Conservation (phyloP, 2,888 invertebrate genomes). For the Drosophila atroscutellata region DNA sequence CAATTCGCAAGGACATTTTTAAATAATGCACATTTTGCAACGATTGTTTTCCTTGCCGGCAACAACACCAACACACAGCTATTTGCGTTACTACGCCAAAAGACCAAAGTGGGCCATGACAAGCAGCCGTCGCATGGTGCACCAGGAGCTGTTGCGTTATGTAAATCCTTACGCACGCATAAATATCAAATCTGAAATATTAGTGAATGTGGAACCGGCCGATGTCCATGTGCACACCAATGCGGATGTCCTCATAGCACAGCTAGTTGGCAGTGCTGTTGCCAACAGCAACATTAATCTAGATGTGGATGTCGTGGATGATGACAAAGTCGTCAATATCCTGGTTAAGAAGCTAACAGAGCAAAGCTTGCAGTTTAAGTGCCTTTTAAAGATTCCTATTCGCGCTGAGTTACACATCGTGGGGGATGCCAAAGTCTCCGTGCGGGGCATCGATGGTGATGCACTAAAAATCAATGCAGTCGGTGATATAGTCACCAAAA, state of each 20-base stretch:
- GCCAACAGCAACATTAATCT: slow-evolving; percentile 68
- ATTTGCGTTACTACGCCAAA: slow-evolving; percentile 55
- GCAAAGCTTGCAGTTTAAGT: slow-evolving; percentile 52
- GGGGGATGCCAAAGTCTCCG: slow-evolving; percentile 59
- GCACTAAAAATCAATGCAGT: slow-evolving; percentile 65
- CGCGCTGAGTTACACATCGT: slow-evolving; percentile 77
- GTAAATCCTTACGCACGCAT: slow-evolving; percentile 72
- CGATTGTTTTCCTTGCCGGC: slow-evolving; percentile 42
- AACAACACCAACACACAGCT: slow-evolving; percentile 18
- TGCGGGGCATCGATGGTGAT: slow-evolving; percentile 77
- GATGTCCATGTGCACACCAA: slow-evolving; percentile 74
- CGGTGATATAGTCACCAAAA: slow-evolving; percentile 73
- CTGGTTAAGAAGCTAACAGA: slow-evolving; percentile 48
- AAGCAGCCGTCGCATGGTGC: slow-evolving; percentile 57
- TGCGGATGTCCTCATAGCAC: slow-evolving; percentile 76
- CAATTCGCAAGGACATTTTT: slow-evolving; percentile 29
- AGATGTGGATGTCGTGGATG: slow-evolving; percentile 60
- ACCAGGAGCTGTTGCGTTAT: slow-evolving; percentile 75
- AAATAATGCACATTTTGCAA: slow-evolving; percentile 61
- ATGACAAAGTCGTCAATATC: slow-evolving; percentile 68
- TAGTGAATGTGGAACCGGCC: slow-evolving; percentile 62
- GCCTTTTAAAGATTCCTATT: slow-evolving; percentile 79
- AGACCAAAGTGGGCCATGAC: slow-evolving; percentile 44
- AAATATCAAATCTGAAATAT: slow-evolving; percentile 73
- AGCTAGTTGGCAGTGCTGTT: slow-evolving; percentile 66